A percentile compares a stretch with the other conserved stretches of the same genome.
Evolutionary conservation across 2,888 invertebrate genomes (phyloP).

Genomic region (Junonia oenone): DNA sequence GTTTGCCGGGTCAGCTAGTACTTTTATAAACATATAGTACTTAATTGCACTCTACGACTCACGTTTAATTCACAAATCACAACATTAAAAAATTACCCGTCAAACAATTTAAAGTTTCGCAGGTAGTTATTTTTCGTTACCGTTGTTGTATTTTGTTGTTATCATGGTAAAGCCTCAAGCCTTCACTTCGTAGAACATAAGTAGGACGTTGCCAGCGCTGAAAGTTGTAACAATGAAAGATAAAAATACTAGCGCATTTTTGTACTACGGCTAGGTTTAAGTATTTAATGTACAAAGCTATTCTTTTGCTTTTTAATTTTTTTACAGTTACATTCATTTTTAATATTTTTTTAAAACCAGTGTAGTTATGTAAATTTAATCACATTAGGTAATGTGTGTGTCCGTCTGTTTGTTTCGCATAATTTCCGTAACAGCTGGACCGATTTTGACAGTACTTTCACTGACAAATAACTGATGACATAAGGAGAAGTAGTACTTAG

Average conservation of each 20-base stretch:
- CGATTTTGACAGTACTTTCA: no score
- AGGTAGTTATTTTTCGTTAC: not conserved
- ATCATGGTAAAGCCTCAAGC: slow-evolving; percentile 3
- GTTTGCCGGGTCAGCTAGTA: no score
- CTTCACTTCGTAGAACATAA: not conserved
- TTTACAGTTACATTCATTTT: no score
- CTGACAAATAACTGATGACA: no score
- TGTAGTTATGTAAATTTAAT: no score
- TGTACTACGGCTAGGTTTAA: not conserved
- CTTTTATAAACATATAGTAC: no score
- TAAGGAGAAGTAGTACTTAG: no score
- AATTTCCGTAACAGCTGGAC: no score
- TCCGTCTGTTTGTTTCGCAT: no score
- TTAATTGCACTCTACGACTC: no score
- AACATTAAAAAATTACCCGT: not conserved
- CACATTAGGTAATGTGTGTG: no score
- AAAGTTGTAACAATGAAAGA: slow-evolving; percentile 7
- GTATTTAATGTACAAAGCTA: not conserved
- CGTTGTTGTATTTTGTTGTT: not conserved
- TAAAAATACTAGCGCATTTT: not conserved
- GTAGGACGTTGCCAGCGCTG: slow-evolving; percentile 2
- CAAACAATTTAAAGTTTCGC: not conserved
- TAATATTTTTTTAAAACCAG: no score
- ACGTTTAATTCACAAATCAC: not conserved
- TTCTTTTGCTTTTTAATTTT: not conserved